Evolutionary conservation across 1,140 invertebrate species (phyloP), one percentile per base, ranked within the genome.

Genomic region (Conus betulinus): DNA sequence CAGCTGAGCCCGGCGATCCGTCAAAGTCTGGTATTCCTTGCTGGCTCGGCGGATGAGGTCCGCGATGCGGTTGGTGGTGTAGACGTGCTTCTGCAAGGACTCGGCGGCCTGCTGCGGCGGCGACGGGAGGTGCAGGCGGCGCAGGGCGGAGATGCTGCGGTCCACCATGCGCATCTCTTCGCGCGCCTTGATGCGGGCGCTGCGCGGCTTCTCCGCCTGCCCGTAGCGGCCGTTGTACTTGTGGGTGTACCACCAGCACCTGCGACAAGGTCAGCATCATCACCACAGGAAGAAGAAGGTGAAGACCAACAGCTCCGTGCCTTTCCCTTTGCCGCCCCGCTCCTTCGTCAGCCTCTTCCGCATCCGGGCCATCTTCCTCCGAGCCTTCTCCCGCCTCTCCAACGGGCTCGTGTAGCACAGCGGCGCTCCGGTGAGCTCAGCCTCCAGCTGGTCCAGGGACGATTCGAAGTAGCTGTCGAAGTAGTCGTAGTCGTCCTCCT

Each of bases 221-320:
- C 76, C 82, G 71, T 89, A 90, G 25, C 85, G 74, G 23, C 88
- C 90, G 78, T 78, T 90, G 82, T 87, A 89, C 85, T 88, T 90
- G 88, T 90, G 88, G 88, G 67, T 90, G 90, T 13, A 90, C 90
- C 27, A 90, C 88, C 55, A 90, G 86, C n/a, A 90, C 88, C 86
- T 90, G 90, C 25, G 90, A 90, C 55, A 90, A 76, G 8, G 90
- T 90, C 51, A 90, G 87, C 88, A 90, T 88, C 20, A 89, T 87
- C 8, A 90, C 74, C 23, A 89, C 86, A n/a, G n/a, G 8, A 90
- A 13, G 83, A 85, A 88, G 60, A 90, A 60, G 1, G 87, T 85
- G 39, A 90, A 74, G 51, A 90, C 85, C 39, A 90, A 53, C 52
- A 89, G 60, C 76, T 89, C 89, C 51, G 71, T 87, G 20, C 84